phyloP scores from a whole-genome alignment of 1,140 invertebrate species.

The Drosophila tsacasi region DNA sequence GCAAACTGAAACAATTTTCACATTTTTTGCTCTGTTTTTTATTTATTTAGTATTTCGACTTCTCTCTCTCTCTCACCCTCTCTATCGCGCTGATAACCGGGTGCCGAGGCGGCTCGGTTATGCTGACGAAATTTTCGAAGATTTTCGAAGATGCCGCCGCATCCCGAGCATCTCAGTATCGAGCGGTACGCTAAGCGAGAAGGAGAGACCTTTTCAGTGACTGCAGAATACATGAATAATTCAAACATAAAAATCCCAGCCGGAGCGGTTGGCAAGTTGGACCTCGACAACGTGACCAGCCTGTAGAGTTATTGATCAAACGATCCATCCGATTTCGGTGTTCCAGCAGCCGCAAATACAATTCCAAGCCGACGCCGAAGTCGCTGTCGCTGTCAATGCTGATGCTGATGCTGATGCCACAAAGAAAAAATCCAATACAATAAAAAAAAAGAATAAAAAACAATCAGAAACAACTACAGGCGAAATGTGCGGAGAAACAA shows the following conservation, averaged over 20 bases:
- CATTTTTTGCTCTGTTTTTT: slow-evolving; percentile 46
- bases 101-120: slow-evolving; percentile 32
- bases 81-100: slow-evolving; percentile 42
- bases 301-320: slow-evolving; percentile 77
- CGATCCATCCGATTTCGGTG: slow-evolving; percentile 50
- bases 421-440: slow-evolving; percentile 39
- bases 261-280: slow-evolving; percentile 43
- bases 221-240: slow-evolving; percentile 77
- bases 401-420: slow-evolving; percentile 19
- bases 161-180: slow-evolving; percentile 53
- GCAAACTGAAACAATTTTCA: slow-evolving; percentile 52
- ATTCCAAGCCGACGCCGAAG: slow-evolving; percentile 3
- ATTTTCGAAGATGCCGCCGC: slow-evolving; percentile 41
- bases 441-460: slow-evolving; percentile 21
- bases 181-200: slow-evolving; percentile 62
- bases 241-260: slow-evolving; percentile 59
- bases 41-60: slow-evolving; percentile 25
- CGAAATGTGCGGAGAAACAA: slow-evolving; percentile 75
- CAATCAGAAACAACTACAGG: slow-evolving; percentile 52
- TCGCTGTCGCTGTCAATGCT: not conserved
- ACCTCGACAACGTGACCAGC: slow-evolving; percentile 69
- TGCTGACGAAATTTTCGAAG: slow-evolving; percentile 71
- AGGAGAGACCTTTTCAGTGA: slow-evolving; percentile 46
- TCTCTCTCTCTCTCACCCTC: slow-evolving; percentile 9
- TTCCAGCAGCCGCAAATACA: slow-evolving; percentile 17